phyloP scores from a whole-genome alignment of 2,113 vertebrate genomes.

The Setophaga petechia region DNA sequence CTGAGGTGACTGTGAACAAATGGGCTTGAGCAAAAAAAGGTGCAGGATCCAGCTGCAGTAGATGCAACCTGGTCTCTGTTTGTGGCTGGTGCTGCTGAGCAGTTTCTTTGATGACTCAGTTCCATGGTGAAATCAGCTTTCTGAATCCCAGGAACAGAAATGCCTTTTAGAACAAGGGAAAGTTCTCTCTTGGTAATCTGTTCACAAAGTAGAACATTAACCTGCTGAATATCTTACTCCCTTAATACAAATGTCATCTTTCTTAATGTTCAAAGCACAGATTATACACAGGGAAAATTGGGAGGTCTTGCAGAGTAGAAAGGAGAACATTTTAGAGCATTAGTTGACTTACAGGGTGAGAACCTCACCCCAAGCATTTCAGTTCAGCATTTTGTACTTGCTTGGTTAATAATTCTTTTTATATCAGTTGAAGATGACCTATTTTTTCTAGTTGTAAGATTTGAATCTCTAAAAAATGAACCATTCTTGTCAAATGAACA shows the following conservation, averaged over 20 bases:
- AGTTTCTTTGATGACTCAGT: constrained; percentile 29
- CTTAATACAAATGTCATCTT: constrained; percentile 21
- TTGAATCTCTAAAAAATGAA: not conserved
- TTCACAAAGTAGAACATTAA: constrained; percentile 40
- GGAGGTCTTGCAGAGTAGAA: constrained; percentile 6
- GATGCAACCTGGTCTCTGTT: not conserved
- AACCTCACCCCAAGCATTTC: not conserved
- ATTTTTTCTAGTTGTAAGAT: constrained; percentile 6
- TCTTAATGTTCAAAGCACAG: not conserved
- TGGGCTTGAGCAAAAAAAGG: not conserved
- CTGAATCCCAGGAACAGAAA: not conserved
- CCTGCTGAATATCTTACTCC: not conserved
- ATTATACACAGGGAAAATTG: not conserved
- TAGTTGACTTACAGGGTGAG: not conserved
- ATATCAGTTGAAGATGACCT: constrained; percentile 6
- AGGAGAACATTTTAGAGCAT: not conserved
- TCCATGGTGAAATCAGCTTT: not conserved
- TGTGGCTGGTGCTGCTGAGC: constrained; percentile 13
- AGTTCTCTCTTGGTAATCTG: constrained; percentile 11
- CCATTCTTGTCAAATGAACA: not conserved
- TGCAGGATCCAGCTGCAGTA: not conserved
- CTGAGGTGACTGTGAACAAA: not conserved
- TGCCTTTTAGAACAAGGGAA: not conserved
- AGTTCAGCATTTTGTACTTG: not conserved
- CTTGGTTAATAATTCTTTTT: not conserved